Conservation (phyloP, 2,113 vertebrate species). For the Barnardius zonarius region DNA sequence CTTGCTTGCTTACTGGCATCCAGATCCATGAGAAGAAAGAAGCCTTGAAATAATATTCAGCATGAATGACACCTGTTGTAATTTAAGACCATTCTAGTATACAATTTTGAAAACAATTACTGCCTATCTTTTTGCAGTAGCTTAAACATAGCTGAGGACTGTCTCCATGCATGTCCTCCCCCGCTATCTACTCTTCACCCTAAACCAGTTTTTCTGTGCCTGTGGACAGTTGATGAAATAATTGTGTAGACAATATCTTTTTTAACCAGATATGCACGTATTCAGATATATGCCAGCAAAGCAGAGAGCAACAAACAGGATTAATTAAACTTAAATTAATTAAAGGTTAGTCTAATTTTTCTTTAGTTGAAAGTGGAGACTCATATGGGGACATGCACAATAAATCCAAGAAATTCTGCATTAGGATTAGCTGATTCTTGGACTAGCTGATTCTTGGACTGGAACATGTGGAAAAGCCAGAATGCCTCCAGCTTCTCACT, state of each 20-base stretch:
- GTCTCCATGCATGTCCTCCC: neutral
- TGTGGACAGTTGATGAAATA: neutral
- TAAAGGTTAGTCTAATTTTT: neutral
- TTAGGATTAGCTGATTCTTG: neutral
- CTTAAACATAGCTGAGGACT: neutral
- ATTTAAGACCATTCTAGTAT: neutral
- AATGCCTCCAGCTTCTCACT: neutral
- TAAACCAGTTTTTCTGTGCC: neutral
- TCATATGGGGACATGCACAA: neutral
- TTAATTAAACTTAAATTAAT: conserved; percentile 5
- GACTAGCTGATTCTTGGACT: neutral
- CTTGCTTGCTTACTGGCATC: neutral
- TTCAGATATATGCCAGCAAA: neutral
- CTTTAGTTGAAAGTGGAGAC: neutral
- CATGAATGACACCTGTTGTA: neutral
- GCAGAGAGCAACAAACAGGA: neutral
- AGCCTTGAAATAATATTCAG: neutral
- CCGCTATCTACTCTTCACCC: neutral
- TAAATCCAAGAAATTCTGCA: neutral
- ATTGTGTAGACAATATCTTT: neutral
- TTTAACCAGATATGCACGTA: neutral
- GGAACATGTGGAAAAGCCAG: neutral
- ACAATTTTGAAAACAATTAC: neutral
- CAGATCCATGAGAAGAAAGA: neutral
- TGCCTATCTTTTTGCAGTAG: neutral